A percentile compares a stretch with the other conserved stretches of the same genome.
Conservation (phyloP, 1,140 invertebrate species). For the Caenorhabditis tropicalis region DNA sequence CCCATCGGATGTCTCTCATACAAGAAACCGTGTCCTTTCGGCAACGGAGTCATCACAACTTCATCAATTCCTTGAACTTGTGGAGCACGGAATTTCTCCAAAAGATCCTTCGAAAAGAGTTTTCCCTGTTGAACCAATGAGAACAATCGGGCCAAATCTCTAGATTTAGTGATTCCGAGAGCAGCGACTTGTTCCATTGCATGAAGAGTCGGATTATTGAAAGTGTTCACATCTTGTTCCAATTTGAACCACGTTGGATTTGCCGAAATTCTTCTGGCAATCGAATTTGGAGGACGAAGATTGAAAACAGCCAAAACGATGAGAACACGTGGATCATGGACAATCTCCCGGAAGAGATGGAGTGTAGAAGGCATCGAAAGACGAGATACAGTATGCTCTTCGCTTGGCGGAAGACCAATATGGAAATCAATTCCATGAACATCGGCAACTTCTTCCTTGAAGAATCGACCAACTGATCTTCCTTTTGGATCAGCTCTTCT, state of each 20-base stretch:
- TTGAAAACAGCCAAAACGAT: conserved; percentile 57
- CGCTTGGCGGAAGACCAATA: conserved; percentile 59
- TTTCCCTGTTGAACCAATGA: conserved; percentile 64
- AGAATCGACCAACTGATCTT: conserved; percentile 71
- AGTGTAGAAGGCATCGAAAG: conserved; percentile 56
- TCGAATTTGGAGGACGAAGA: conserved; percentile 46
- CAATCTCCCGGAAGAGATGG: conserved; percentile 62
- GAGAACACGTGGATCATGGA: conserved; percentile 65
- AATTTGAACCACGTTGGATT: conserved; percentile 66
- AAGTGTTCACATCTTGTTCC: conserved; percentile 61
- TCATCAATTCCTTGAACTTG: conserved; percentile 60
- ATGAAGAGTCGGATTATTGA: conserved; percentile 66
- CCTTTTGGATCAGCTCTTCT: conserved; percentile 70
- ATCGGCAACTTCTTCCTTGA: conserved; percentile 73
- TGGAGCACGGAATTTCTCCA: conserved; percentile 58
- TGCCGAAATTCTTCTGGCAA: conserved; percentile 54
- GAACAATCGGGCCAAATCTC: conserved; percentile 64
- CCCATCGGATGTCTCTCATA: conserved; percentile 65
- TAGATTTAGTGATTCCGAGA: conserved; percentile 65
- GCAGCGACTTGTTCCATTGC: conserved; percentile 66
- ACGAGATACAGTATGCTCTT: conserved; percentile 63
- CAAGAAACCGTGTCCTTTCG: conserved; percentile 67
- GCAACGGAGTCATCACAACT: conserved; percentile 61
- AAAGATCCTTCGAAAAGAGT: conserved; percentile 56
- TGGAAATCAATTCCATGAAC: conserved; percentile 72